These are phyloP conservation scores for Crenuchus spilurus DNA, from an alignment of 2,797 vertebrate species.

Conservation along the genomic window DNA sequence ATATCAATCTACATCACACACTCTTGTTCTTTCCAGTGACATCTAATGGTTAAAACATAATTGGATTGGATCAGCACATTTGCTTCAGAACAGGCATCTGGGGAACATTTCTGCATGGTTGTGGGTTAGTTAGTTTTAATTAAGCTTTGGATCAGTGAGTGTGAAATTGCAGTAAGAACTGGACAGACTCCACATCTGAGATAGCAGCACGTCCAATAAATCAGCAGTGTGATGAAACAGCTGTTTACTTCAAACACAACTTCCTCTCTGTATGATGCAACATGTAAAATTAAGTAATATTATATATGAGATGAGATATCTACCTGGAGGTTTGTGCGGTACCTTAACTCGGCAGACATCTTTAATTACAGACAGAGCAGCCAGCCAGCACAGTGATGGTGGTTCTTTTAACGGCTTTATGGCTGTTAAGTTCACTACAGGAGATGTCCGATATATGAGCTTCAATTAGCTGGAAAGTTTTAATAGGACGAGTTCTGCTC, in stretches of 20 bases:
- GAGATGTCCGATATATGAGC: slow-evolving; percentile 10
- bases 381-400: not conserved
- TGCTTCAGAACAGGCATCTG: no score
- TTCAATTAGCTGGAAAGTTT: slow-evolving; percentile 27
- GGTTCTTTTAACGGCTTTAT: slow-evolving; percentile 30
- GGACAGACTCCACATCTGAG: no score
- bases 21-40: no score
- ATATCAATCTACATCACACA: no score
- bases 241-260: not conserved
- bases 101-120: no score
- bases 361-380: slow-evolving; percentile 32
- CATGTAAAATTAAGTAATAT: slow-evolving; percentile 23
- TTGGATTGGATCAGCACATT: not conserved
- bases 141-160: slow-evolving; percentile 7
- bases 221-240: slow-evolving; percentile 15
- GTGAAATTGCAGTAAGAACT: not conserved
- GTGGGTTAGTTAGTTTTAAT: slow-evolving; percentile 8
- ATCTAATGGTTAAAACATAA: no score
- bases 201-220: not conserved
- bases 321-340: not conserved
- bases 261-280: not conserved
- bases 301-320: slow-evolving; percentile 6
- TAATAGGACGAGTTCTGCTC: slow-evolving; percentile 39
- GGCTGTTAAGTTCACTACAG: slow-evolving; percentile 23
- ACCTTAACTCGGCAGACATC: no score